Conservation (phyloP, 2,888 invertebrate genomes). For the Aethes cnicana region DNA sequence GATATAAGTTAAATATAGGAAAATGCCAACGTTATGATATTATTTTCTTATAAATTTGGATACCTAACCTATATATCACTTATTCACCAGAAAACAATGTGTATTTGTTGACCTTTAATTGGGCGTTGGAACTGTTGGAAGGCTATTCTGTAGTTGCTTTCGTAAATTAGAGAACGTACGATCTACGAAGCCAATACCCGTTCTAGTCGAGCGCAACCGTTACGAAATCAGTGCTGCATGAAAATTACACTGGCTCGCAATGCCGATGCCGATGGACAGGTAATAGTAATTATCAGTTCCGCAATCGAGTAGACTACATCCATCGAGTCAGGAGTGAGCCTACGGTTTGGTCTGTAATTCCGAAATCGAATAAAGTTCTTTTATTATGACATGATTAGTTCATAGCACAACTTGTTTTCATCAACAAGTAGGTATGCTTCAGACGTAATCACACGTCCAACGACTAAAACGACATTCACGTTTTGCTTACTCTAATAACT, state of each 20-base stretch:
- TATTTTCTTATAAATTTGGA: constrained; percentile 40
- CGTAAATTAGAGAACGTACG: constrained; percentile 54
- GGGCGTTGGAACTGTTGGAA: constrained; percentile 9
- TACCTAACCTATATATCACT: constrained; percentile 14
- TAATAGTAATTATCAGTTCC: constrained; percentile 33
- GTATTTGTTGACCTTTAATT: constrained; percentile 24
- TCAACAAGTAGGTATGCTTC: neutral
- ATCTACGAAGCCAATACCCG: constrained; percentile 72
- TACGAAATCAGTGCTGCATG: constrained; percentile 80
- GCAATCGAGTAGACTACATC: constrained; percentile 9
- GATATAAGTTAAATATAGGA: constrained; percentile 72
- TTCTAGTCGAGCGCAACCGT: constrained; percentile 80
- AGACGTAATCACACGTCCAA: neutral
- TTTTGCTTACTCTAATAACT: constrained; percentile 33
- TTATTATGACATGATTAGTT: neutral
- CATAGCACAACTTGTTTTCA: neutral
- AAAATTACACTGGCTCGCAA: constrained; percentile 61
- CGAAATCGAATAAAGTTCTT: too few relatives aligned
- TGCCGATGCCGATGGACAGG: constrained; percentile 34
- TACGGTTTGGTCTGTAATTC: too few relatives aligned
- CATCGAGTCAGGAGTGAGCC: neutral
- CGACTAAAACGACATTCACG: constrained; percentile 4
- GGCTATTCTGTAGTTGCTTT: constrained; percentile 31
- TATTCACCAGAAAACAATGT: neutral
- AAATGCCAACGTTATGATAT: constrained; percentile 57